Conservation (phyloP, 37 sponge, comb jelly and placozoan genomes). For the Oopsacas minuta region DNA sequence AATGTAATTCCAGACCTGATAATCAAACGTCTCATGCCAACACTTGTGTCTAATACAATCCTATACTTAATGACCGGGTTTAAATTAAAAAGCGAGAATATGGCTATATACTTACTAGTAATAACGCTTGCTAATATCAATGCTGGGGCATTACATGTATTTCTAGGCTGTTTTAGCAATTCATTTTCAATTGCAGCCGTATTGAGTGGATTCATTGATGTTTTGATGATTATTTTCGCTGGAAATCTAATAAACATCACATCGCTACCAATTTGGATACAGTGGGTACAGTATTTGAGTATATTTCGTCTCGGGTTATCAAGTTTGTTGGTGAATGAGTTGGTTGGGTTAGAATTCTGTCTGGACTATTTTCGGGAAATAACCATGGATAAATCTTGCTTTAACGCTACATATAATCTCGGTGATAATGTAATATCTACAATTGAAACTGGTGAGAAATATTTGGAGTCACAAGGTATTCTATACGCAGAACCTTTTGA, state of each 20-base stretch:
- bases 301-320: conserved; percentile 24
- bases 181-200: background rate
- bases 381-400: background rate
- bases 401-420: background rate
- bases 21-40: conserved; percentile 40
- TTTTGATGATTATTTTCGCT: conserved; percentile 37
- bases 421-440: background rate
- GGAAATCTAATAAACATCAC: conserved; percentile 44
- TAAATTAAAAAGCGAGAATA: background rate
- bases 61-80: conserved; percentile 55
- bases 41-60: conserved; percentile 32
- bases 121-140: background rate
- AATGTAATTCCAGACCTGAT: conserved; percentile 50
- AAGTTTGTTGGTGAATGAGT: background rate
- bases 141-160: background rate
- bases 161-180: background rate
- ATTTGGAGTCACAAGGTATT: background rate
- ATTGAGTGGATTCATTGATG: background rate
- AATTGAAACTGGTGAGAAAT: background rate
- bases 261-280: conserved; percentile 40
- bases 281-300: conserved; percentile 64
- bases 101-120: background rate
- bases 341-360: background rate
- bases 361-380: background rate
- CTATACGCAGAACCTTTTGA: background rate